A percentile compares a stretch with the other conserved stretches of the same genome.
These are phyloP conservation scores for Scaptomyza parva DNA, from an alignment of 2,888 invertebrate species.

Conservation along the genomic window DNA sequence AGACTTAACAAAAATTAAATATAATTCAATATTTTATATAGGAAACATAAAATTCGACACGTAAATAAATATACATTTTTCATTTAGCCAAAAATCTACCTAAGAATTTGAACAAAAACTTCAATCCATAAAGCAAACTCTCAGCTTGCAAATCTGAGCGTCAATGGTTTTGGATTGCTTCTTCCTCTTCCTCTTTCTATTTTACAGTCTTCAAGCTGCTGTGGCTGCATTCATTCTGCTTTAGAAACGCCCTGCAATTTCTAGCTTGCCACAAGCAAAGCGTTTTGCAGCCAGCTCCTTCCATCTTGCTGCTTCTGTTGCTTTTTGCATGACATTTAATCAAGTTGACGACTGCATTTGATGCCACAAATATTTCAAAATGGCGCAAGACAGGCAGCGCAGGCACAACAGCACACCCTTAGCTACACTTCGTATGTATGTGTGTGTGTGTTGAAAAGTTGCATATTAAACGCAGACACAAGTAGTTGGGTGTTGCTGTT, in stretches of 20 bases:
- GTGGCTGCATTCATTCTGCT: slow-evolving; percentile 37
- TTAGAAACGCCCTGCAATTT: slow-evolving; percentile 66
- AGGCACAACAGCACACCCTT: slow-evolving; percentile 24
- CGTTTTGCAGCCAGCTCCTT: background rate
- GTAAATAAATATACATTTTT: slow-evolving; percentile 7
- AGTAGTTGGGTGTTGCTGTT: background rate
- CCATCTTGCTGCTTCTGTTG: slow-evolving; percentile 63
- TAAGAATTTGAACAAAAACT: slow-evolving; percentile 24
- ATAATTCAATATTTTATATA: background rate
- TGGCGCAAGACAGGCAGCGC: slow-evolving; percentile 70
- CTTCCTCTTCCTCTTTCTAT: slow-evolving; percentile 1
- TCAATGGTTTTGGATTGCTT: slow-evolving; percentile 24
- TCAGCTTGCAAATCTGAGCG: slow-evolving; percentile 53
- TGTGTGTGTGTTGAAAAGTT: slow-evolving; percentile 65
- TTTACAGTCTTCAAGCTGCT: slow-evolving; percentile 11
- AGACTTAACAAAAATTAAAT: slow-evolving; percentile 11
- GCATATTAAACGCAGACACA: slow-evolving; percentile 79
- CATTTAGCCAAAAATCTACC: slow-evolving; percentile 18
- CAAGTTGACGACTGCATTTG: slow-evolving; percentile 81
- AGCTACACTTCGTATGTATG: slow-evolving; percentile 35
- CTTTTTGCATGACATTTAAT: slow-evolving; percentile 81
- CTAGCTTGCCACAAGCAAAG: slow-evolving; percentile 45
- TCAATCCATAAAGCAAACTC: slow-evolving; percentile 50
- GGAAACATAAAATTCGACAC: too few species aligned
- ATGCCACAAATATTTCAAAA: slow-evolving; percentile 81